Percentiles rank a stretch among this genome's conserved stretches.
These are phyloP conservation scores for Syngnathus scovelli DNA, from an alignment of 2,113 vertebrate genomes.

Conservation along the genomic window DNA sequence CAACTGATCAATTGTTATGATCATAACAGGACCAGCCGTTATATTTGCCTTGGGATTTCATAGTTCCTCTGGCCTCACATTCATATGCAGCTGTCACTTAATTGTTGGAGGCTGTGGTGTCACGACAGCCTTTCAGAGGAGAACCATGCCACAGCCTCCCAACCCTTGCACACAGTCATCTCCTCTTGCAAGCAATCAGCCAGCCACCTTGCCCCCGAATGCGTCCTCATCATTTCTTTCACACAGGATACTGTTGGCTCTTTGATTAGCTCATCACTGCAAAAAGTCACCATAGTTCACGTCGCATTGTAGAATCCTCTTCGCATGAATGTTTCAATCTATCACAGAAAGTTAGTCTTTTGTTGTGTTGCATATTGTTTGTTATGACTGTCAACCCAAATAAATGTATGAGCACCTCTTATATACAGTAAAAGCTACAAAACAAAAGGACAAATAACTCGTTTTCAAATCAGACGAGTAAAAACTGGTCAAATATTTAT, in stretches of 20 bases:
- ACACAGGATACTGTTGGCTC: conserved; percentile 13
- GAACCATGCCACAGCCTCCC: neutral
- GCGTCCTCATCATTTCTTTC: conserved; percentile 23
- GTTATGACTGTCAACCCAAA: no score
- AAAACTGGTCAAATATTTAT: no score
- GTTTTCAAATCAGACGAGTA: no score
- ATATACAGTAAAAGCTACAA: no score
- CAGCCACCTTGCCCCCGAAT: conserved; percentile 8
- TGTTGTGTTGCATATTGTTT: neutral
- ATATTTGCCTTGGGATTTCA: conserved; percentile 5
- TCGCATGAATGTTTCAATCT: neutral
- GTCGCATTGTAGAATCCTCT: conserved; percentile 21
- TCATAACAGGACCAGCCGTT: neutral
- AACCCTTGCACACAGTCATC: neutral
- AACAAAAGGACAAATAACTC: no score
- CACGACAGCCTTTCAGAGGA: conserved; percentile 9
- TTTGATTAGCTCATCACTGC: conserved; percentile 34
- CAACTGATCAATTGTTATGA: neutral
- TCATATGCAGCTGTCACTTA: conserved; percentile 32
- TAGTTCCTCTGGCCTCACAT: conserved; percentile 18
- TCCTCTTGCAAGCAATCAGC: conserved; percentile 22
- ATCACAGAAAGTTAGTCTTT: neutral
- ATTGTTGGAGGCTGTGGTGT: conserved; percentile 31
- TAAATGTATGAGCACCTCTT: no score
- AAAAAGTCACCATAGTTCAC: conserved; percentile 18